Evolutionary conservation across 2,888 invertebrate species (phyloP).

Genomic region (Thera britannica): DNA sequence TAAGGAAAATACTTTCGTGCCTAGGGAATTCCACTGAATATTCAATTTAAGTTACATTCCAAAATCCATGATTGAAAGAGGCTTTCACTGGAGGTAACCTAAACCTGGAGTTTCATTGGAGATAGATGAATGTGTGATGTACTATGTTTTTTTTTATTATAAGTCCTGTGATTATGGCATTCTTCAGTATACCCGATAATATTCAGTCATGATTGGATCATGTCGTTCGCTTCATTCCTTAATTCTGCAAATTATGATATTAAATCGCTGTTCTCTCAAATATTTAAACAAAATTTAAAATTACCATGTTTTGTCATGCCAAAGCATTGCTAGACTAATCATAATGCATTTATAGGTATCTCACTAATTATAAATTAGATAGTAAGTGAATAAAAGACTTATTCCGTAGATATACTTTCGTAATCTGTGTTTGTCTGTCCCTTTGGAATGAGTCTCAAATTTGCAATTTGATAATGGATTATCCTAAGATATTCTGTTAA

Average conservation of each 20-base stretch:
- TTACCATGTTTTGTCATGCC: slow-evolving; percentile 84
- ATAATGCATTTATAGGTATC: slow-evolving; percentile 85
- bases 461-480: slow-evolving; percentile 42
- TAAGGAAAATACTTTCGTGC: not conserved
- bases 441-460: slow-evolving; percentile 77
- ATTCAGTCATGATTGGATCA: slow-evolving; percentile 27
- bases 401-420: slow-evolving; percentile 73
- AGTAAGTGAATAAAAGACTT: slow-evolving; percentile 82
- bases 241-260: slow-evolving; percentile 34
- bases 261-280: slow-evolving; percentile 40
- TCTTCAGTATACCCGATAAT: slow-evolving; percentile 13
- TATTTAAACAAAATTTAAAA: slow-evolving; percentile 50
- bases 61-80: not conserved
- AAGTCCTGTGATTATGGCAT: slow-evolving; percentile 23
- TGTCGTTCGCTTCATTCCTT: slow-evolving; percentile 20
- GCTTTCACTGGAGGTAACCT: not conserved
- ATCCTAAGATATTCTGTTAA: slow-evolving; percentile 49
- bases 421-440: slow-evolving; percentile 66
- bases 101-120: not conserved
- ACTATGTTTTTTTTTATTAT: not conserved
- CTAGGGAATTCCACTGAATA: not conserved
- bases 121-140: not conserved
- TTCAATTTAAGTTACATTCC: not conserved
- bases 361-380: slow-evolving; percentile 79
- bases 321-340: slow-evolving; percentile 84